phyloP scores from a whole-genome alignment of 2,888 invertebrate genomes.

The Aspidapion aeneum region DNA sequence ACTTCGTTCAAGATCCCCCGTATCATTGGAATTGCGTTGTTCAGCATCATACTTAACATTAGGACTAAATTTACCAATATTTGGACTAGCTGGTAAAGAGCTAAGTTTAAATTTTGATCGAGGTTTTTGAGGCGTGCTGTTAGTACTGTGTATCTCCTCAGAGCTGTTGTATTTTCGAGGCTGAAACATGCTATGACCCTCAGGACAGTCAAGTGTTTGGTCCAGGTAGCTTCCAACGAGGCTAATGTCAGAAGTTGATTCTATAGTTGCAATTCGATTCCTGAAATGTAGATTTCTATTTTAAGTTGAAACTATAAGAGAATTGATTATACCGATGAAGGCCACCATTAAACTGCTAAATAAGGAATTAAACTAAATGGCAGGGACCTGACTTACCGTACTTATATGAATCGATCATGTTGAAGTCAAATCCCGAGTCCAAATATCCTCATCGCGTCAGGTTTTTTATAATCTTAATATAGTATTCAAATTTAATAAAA shows the following conservation, averaged over 20 bases:
- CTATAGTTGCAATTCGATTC: slow-evolving; percentile 50
- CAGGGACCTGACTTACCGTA: too few species aligned
- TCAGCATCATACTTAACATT: slow-evolving; percentile 1
- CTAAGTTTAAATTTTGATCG: slow-evolving; percentile 36
- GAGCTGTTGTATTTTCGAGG: slow-evolving; percentile 35
- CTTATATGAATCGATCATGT: too few species aligned
- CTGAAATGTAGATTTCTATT: too few species aligned
- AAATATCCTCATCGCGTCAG: too few species aligned
- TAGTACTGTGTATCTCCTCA: slow-evolving; percentile 40
- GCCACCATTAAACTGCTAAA: too few species aligned
- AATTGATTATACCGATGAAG: too few species aligned
- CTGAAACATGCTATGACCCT: slow-evolving; percentile 15
- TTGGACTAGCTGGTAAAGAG: slow-evolving; percentile 42
- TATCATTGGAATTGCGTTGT: slow-evolving; percentile 2
- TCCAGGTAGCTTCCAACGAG: slow-evolving; percentile 33
- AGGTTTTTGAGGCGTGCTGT: slow-evolving; percentile 46
- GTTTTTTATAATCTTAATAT: too few species aligned
- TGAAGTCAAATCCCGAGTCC: too few species aligned
- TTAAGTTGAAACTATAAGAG: too few species aligned
- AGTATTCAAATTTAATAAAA: too few species aligned
- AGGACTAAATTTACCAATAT: slow-evolving; percentile 28
- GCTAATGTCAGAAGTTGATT: slow-evolving; percentile 43
- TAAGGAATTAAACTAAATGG: too few species aligned
- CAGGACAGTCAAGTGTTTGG: too few species aligned
- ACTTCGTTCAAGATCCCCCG: slow-evolving; percentile 37